phyloP scores from a whole-genome alignment of 53 echinoderm and acorn worm genomes.

The Pentamera pediparva region DNA sequence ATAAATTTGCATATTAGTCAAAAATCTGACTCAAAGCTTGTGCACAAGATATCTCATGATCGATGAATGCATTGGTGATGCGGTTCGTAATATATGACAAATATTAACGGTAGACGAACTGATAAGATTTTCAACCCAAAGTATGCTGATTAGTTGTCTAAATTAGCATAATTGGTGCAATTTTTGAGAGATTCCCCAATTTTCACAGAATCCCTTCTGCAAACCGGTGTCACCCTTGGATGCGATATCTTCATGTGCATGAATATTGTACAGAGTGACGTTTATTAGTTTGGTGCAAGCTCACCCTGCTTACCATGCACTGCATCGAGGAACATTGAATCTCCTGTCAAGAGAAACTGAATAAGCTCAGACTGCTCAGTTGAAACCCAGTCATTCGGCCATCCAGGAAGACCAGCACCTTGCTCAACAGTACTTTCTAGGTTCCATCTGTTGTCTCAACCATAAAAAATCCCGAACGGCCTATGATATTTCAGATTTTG shows the following conservation, averaged over 20 bases:
- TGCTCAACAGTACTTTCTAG: background rate
- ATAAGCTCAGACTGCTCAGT: background rate
- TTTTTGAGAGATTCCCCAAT: too few species aligned
- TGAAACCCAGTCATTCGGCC: background rate
- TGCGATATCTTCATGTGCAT: background rate
- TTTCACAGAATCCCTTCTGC: background rate
- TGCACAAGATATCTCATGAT: too few species aligned
- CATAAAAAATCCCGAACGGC: conserved; percentile 10
- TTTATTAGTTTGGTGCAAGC: conserved; percentile 2
- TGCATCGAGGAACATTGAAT: conserved; percentile 30
- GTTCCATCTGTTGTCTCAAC: background rate
- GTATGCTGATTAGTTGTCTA: too few species aligned
- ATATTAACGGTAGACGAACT: too few species aligned
- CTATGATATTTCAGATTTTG: background rate
- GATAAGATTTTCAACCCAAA: too few species aligned
- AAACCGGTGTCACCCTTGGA: background rate
- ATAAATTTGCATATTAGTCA: too few species aligned
- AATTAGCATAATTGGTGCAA: too few species aligned
- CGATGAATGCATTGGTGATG: too few species aligned
- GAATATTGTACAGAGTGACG: background rate
- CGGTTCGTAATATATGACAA: too few species aligned
- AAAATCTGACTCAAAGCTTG: too few species aligned
- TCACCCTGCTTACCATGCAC: conserved; percentile 12
- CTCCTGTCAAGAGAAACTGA: background rate
- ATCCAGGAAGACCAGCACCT: conserved; percentile 4